Conservation (phyloP, 1,140 invertebrate species). For the Apis cerana region DNA sequence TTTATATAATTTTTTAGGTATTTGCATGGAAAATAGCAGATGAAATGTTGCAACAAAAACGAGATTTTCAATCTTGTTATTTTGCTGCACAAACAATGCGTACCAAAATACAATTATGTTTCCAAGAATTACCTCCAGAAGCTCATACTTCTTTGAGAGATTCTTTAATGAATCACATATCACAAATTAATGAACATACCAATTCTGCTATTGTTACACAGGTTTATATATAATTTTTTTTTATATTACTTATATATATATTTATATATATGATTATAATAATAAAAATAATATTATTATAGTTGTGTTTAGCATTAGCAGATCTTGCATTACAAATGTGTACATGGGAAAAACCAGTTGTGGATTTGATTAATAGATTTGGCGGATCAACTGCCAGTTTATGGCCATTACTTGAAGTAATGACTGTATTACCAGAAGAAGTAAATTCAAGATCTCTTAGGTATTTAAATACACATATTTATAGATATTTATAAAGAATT, state of each 20-base stretch:
- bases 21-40: conserved; percentile 98
- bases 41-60: conserved; percentile 93
- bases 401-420: conserved; percentile 93
- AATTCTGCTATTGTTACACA: conserved; percentile 94
- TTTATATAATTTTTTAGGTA: conserved; percentile 82
- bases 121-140: conserved; percentile 94
- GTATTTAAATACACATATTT: conserved; percentile 61
- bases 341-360: conserved; percentile 93
- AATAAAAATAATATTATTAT: conserved; percentile 62
- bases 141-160: conserved; percentile 93
- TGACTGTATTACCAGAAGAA: conserved; percentile 98
- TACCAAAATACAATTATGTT: conserved; percentile 95
- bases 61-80: conserved; percentile 95
- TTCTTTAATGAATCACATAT: conserved; percentile 95
- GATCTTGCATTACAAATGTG: conserved; percentile 97
- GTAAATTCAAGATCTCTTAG: conserved; percentile 89
- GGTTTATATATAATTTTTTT: conserved; percentile 74
- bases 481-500: neutral
- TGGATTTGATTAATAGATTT: conserved; percentile 90
- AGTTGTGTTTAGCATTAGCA: conserved; percentile 94
- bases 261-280: conserved; percentile 12
- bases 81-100: conserved; percentile 99
- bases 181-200: conserved; percentile 90
- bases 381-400: conserved; percentile 84
- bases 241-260: neutral